Percentiles rank a stretch among this genome's conserved stretches.
These are phyloP conservation scores for Lycocorax pyrrhopterus DNA, from an alignment of 2,113 vertebrate species.

Conservation along the genomic window DNA sequence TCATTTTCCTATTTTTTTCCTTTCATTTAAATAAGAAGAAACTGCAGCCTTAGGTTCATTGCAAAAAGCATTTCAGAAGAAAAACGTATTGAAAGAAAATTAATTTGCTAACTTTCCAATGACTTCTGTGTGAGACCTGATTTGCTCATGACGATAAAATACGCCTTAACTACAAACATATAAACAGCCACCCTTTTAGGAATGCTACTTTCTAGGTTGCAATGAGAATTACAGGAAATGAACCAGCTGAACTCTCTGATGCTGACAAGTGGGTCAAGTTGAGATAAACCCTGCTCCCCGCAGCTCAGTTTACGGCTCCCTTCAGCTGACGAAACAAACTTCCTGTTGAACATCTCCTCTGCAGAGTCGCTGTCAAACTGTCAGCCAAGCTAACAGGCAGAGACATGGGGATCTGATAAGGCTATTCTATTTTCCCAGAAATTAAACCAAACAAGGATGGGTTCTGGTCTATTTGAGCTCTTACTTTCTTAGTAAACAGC, in stretches of 20 bases:
- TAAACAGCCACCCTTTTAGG: not conserved
- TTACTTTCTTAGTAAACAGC: conserved; percentile 61
- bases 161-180: not conserved
- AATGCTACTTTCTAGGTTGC: not conserved
- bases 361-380: conserved; percentile 40
- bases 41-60: not conserved
- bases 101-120: not conserved
- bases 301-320: conserved; percentile 35
- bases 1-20: not conserved
- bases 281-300: conserved; percentile 31
- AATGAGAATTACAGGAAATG: conserved; percentile 21
- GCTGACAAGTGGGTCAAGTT: conserved; percentile 51
- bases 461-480: conserved; percentile 22
- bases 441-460: conserved; percentile 62
- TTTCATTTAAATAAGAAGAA: not conserved
- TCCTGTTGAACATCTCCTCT: conserved; percentile 42
- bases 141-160: not conserved
- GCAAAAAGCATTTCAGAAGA: not conserved
- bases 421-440: conserved; percentile 55
- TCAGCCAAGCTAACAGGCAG: conserved; percentile 19
- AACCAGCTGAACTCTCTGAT: not conserved
- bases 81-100: not conserved
- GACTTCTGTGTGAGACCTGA: not conserved
- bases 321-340: conserved; percentile 49
- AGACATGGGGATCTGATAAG: conserved; percentile 62